Base-by-base conservation (phyloP, 2,888 invertebrate genomes). In the Halocaridina rubra region DNA sequence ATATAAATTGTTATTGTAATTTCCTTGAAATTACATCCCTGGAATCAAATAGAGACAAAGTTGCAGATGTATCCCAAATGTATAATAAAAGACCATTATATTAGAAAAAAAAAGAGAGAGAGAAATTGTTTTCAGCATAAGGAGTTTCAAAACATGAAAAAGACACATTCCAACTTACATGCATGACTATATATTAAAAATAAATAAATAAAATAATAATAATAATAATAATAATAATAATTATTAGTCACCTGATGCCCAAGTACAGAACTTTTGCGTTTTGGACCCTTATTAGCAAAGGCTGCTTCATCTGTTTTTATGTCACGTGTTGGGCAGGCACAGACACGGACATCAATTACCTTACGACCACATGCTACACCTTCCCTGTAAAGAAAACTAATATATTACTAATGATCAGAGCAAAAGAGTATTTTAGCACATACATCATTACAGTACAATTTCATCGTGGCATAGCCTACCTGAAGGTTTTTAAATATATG, bases 241-340 rank as follows among this genome's bases (percentile, higher is more conserved):
- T 27, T 8, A 27, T 13, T 69, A 16, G 16, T 46, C 22, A 53
- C 24, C 13, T 39, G 5, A 19, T 86, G 81, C 16, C 46, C 22
- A 3, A 24, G 46, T 3, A 67, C 53, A 29, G 64, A 64, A 22
- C 80, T 64, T 71, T 78, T 84, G 19, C 82, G 77, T 33, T 84
- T 84, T 5, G 24, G 39, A 19, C 82, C 82, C 72, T 59, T 84
- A 29, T 81, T 74, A 29, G 29, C 39, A 27, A 71, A 46, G 5
- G 78, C 46, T 61, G 69, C 71, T 39, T 84, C 88, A 24, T 88
- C 88, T 33, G 82, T 86, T 27, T 69, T 76, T 29, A 86, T 84
- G 59, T 88, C 88, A 27, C 88, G 64, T 27, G 85, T 84, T 1
- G 88, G 88, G 69, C 88, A 88, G 16, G 88, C 88, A 78, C 88